These are phyloP conservation scores for Andrena flavipes DNA, from an alignment of 2,888 invertebrate species.

Conservation along the genomic window DNA sequence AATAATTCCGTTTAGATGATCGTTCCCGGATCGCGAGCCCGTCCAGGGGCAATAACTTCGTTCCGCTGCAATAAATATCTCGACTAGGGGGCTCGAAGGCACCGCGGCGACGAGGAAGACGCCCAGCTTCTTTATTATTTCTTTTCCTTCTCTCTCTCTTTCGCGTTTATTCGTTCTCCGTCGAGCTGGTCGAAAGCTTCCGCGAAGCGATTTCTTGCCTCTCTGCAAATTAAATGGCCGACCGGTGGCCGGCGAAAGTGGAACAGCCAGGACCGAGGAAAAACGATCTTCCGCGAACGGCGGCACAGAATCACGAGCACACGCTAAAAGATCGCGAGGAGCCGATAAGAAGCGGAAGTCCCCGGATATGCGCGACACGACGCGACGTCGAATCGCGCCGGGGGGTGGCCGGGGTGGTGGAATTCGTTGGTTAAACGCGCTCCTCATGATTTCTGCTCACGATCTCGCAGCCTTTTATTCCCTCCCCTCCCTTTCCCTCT, in stretches of 20 bases:
- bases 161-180: no score
- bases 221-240: constrained; percentile 63
- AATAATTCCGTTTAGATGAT: constrained; percentile 62
- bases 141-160: not conserved
- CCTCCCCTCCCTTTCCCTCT: not conserved
- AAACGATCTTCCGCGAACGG: constrained; percentile 36
- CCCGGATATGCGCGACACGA: constrained; percentile 16
- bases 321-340: constrained; percentile 29
- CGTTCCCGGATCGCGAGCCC: constrained; percentile 38
- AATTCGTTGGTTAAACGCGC: constrained; percentile 3
- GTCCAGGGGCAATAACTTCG: constrained; percentile 54
- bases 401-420: not conserved
- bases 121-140: constrained; percentile 18
- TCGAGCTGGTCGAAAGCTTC: constrained; percentile 23
- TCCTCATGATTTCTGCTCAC: constrained; percentile 34
- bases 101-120: constrained; percentile 10
- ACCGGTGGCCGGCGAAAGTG: constrained; percentile 56
- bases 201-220: constrained; percentile 55
- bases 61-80: constrained; percentile 65
- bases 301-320: constrained; percentile 14
- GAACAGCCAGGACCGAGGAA: constrained; percentile 55
- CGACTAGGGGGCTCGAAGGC: constrained; percentile 30
- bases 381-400: constrained; percentile 17
- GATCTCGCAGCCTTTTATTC: constrained; percentile 22
- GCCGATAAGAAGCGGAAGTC: constrained; percentile 29